These are phyloP conservation scores for Phyllostomus hastatus DNA, from an alignment of 2,113 vertebrate species.

Conservation along the genomic window DNA sequence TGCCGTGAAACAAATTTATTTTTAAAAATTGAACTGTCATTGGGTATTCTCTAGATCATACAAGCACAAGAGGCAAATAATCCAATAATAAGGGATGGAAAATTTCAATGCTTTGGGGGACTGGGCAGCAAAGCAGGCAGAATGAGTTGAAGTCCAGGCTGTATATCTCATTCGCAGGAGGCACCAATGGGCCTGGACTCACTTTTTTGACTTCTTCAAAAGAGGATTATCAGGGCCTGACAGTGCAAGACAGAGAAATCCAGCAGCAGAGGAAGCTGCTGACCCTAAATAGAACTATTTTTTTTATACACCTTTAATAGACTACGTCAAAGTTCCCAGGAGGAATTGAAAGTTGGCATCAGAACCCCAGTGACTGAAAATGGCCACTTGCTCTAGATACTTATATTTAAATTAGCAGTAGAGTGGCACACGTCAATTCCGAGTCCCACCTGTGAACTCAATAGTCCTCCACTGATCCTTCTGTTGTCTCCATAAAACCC, in stretches of 20 bases:
- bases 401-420: neutral
- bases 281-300: neutral
- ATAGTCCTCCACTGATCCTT: neutral
- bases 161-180: neutral
- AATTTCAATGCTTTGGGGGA: neutral
- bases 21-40: neutral
- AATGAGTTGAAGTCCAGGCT: neutral
- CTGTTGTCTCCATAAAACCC: neutral
- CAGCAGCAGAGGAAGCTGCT: too few relatives aligned
- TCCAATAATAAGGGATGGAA: neutral
- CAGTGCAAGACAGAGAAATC: neutral
- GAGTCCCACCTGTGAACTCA: neutral
- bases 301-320: neutral
- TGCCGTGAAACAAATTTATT: neutral
- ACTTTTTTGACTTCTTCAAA: neutral
- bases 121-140: neutral
- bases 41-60: neutral
- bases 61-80: neutral
- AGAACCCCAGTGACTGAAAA: neutral
- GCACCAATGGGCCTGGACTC: accelerated
- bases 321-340: neutral
- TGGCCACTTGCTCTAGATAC: neutral
- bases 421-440: neutral
- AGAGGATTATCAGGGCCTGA: neutral
- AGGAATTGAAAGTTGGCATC: neutral